phyloP scores from a whole-genome alignment of 2,113 vertebrate genomes.

The Corydoras sp. region DNA sequence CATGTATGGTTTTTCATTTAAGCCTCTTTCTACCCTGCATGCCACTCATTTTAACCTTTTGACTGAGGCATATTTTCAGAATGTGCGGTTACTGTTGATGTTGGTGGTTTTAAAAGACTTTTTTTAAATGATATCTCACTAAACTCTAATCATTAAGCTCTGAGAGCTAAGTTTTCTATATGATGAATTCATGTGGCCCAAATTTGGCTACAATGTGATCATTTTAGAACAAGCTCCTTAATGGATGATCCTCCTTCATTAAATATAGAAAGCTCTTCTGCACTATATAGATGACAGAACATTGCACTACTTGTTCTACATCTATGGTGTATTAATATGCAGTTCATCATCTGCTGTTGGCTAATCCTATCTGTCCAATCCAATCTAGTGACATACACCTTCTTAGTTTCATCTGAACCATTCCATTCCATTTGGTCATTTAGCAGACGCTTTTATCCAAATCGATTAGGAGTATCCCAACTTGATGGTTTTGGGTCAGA shows the following conservation, averaged over 20 bases:
- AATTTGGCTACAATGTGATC: constrained; percentile 27
- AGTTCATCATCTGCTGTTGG: neutral
- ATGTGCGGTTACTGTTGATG: no score
- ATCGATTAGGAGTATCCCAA: no score
- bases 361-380: neutral
- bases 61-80: neutral
- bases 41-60: neutral
- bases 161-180: neutral
- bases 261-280: constrained; percentile 33
- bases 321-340: constrained; percentile 19
- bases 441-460: no score
- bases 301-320: constrained; percentile 26
- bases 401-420: neutral
- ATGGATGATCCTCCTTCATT: constrained; percentile 36
- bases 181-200: constrained; percentile 21
- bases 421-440: no score
- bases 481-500: no score
- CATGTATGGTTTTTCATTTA: neutral
- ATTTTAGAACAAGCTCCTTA: constrained; percentile 27
- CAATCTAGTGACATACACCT: neutral
- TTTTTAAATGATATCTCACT: neutral
- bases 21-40: neutral
- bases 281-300: constrained; percentile 25
- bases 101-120: no score
- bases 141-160: neutral